Evolutionary conservation across 2,797 vertebrate species (phyloP), one percentile per base, ranked within the genome.

Genomic region (Molossus molossus): DNA sequence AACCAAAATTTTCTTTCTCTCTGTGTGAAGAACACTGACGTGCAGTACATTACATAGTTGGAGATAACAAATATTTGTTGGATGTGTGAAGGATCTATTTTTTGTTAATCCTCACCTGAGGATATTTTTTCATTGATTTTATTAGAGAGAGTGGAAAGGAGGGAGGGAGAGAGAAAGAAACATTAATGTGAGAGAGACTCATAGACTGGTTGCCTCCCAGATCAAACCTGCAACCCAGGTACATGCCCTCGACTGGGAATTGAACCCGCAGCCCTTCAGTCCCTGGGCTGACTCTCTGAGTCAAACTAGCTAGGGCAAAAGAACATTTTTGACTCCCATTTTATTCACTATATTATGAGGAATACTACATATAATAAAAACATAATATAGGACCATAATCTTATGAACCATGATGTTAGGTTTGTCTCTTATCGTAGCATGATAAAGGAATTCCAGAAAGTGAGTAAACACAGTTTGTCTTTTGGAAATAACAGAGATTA

Each of bases 1-100:
- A 87, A 75, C 29, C 55, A 91, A 94, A 80, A 53, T 64, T 87
- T 94, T 72, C 50, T 91, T 85, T 73, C 27, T 77, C 10, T 76
- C 17, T 73, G 2, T 82, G 40, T 91, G 14, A 85, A 81, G n/a
- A 89, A 90, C 27, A 80, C 33, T 90, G 23, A 83, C 55, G 27
- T 91, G 79, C 27, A 79, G 12, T 29, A 37, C 23, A n/a, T 53
- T 7, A 57, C 15, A 29, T 76, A 69, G 48, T 53, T 92, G 67
- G 70, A 79, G 33, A 87, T 57, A 86, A 40, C 5, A 57, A 50
- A 25, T 90, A 76, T 64, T 90, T 92, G 33, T 85, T 67, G 80
- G 6, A 72, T 77, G 37, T 90, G 6, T 90, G 55, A 73, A 94
- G 33, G 29, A 50, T 6, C 40, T 6, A 5, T 45, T 45, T 45